Conservation (phyloP, 2,888 invertebrate genomes). For the Campoletis raptor region DNA sequence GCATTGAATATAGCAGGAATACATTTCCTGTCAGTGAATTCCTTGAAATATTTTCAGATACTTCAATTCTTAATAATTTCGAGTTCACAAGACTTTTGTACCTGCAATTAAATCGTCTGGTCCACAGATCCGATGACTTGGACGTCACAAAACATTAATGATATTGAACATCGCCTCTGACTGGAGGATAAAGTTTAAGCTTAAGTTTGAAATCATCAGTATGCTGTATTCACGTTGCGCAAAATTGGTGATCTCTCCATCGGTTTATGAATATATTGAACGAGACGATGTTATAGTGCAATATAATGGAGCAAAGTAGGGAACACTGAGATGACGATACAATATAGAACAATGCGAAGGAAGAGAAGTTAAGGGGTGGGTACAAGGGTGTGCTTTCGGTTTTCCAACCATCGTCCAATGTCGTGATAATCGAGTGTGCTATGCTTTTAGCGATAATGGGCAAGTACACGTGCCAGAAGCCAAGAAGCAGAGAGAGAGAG, state of each 20-base stretch:
- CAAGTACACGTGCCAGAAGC: conserved; percentile 81
- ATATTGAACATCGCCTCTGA: background rate
- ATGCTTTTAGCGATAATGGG: conserved; percentile 84
- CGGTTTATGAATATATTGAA: conserved; percentile 27
- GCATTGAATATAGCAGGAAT: too few relatives aligned
- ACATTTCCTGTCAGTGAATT: too few relatives aligned
- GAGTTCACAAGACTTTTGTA: too few relatives aligned
- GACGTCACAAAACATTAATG: background rate
- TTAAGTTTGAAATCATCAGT: background rate
- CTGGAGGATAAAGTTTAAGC: background rate
- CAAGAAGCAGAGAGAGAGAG: conserved; percentile 61
- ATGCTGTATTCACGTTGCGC: background rate
- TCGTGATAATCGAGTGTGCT: conserved; percentile 84
- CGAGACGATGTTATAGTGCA: background rate
- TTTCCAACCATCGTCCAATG: conserved; percentile 80
- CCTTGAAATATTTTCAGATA: too few relatives aligned
- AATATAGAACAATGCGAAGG: background rate
- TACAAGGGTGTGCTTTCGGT: conserved; percentile 79
- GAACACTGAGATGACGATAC: background rate
- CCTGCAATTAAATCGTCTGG: too few relatives aligned
- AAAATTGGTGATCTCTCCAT: conserved; percentile 14
- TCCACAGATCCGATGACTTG: too few relatives aligned
- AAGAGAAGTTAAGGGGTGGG: conserved; percentile 20
- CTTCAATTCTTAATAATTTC: too few relatives aligned
- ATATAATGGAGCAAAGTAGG: conserved; percentile 13